A percentile compares a stretch with the other conserved stretches of the same genome.
These are phyloP conservation scores for Solenopsis invicta DNA, from an alignment of 1,140 invertebrate species.

Conservation along the genomic window DNA sequence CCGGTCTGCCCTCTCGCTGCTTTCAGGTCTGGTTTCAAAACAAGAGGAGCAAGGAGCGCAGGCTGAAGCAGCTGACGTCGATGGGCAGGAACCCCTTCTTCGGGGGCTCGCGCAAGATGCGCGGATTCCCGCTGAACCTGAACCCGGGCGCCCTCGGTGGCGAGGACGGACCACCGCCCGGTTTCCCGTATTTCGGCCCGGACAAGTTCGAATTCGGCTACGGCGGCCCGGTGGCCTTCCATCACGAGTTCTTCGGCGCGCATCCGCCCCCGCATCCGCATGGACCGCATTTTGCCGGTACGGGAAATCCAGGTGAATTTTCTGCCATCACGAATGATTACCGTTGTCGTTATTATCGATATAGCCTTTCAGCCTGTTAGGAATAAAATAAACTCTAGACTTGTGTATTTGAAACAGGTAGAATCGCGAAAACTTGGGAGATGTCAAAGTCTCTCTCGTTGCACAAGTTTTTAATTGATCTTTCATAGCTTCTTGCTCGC, in stretches of 20 bases:
- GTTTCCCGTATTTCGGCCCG: conserved; percentile 94
- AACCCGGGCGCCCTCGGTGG: conserved; percentile 92
- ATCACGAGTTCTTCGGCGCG: conserved; percentile 95
- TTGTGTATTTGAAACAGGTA: neutral
- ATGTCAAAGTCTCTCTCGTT: neutral
- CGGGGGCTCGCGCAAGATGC: conserved; percentile 95
- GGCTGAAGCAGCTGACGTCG: conserved; percentile 96
- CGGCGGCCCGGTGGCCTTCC: conserved; percentile 94
- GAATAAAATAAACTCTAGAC: neutral
- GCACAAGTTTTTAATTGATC: neutral
- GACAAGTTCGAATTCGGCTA: conserved; percentile 97
- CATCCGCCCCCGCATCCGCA: conserved; percentile 90
- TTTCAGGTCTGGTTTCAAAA: conserved; percentile 99
- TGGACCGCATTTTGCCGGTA: conserved; percentile 91
- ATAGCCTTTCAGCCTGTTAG: neutral
- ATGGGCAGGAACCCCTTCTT: conserved; percentile 97
- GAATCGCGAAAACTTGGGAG: neutral
- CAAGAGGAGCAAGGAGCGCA: conserved; percentile 98
- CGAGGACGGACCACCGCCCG: conserved; percentile 92
- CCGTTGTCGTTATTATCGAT: neutral
- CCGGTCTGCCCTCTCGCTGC: neutral
- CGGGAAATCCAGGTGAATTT: conserved; percentile 88
- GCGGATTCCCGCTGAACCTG: conserved; percentile 95
- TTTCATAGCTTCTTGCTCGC: neutral
- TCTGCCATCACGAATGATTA: neutral